Percentiles rank a stretch among this genome's conserved stretches.
Conservation (phyloP, 2,797 vertebrate species). For the Cynodonichthys magdalenae region DNA sequence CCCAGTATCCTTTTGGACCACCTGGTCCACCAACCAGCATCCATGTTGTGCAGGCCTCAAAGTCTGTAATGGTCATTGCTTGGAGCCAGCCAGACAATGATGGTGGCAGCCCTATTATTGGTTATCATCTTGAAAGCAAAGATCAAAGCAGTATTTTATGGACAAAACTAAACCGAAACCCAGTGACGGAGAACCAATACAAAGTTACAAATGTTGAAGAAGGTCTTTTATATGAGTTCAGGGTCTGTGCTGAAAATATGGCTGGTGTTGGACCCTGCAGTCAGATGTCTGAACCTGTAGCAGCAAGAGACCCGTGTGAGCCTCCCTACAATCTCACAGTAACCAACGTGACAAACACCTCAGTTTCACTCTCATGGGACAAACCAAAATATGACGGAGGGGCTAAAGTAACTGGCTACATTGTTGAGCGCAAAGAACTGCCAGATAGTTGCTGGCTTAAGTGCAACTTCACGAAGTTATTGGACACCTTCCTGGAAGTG, state of each 20-base stretch:
- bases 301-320: constrained; percentile 95
- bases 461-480: constrained; percentile 93
- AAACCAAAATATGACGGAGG: constrained; percentile 96
- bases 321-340: constrained; percentile 92
- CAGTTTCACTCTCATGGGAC: constrained; percentile 93
- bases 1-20: constrained; percentile 93
- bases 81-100: constrained; percentile 92
- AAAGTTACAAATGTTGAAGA: constrained; percentile 92
- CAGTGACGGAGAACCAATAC: constrained; percentile 88
- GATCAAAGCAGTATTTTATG: constrained; percentile 97
- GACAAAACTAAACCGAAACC: constrained; percentile 91
- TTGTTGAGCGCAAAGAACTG: constrained; percentile 91
- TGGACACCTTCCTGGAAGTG: constrained; percentile 93
- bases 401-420: constrained; percentile 94
- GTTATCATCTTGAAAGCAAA: constrained; percentile 94
- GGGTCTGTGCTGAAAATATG: constrained; percentile 92
- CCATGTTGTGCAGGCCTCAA: constrained; percentile 87
- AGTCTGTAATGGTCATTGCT: constrained; percentile 87
- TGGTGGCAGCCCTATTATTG: constrained; percentile 88
- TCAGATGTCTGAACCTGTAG: constrained; percentile 89
- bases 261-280: constrained; percentile 92
- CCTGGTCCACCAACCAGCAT: constrained; percentile 89
- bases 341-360: constrained; percentile 92
- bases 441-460: constrained; percentile 96
- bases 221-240: constrained; percentile 92